A percentile compares a stretch with the other conserved stretches of the same genome.
phyloP scores from a whole-genome alignment of 2,113 vertebrate species.

The Cebus imitator region DNA sequence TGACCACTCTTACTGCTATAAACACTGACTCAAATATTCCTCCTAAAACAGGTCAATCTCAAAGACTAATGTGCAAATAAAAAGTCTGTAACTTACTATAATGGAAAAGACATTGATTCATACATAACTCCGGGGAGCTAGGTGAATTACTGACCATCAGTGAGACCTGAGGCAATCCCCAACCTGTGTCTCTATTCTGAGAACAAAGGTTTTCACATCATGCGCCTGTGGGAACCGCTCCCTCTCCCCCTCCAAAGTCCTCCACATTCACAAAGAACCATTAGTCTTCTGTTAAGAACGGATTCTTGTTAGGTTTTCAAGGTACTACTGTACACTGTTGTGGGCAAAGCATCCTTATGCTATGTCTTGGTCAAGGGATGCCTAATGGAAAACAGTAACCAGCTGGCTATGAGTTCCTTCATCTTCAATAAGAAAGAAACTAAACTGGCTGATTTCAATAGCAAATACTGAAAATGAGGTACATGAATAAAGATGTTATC shows the following conservation, averaged over 20 bases:
- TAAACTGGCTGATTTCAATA: not conserved
- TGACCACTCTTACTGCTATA: not conserved
- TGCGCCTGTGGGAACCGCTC: fast-evolving
- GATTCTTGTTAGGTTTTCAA: no score
- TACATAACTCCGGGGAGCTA: not conserved
- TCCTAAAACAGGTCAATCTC: not conserved
- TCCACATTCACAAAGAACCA: fast-evolving
- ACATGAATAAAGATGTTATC: not conserved
- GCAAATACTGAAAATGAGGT: not conserved
- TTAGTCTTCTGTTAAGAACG: fast-evolving
- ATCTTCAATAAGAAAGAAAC: not conserved
- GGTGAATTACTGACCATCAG: not conserved
- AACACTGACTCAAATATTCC: not conserved
- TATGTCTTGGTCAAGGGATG: not conserved
- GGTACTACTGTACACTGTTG: fast-evolving
- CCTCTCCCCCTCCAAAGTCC: no score
- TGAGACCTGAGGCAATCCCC: no score
- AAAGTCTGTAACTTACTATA: not conserved
- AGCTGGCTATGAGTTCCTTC: fast-evolving
- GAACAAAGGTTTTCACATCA: not conserved
- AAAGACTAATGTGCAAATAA: not conserved
- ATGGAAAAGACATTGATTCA: not conserved
- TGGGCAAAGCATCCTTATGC: not conserved
- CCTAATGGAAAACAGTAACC: not conserved
- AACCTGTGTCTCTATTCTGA: not conserved